phyloP scores from a whole-genome alignment of 2,797 vertebrate genomes.

The Cirrhinus mrigala region DNA sequence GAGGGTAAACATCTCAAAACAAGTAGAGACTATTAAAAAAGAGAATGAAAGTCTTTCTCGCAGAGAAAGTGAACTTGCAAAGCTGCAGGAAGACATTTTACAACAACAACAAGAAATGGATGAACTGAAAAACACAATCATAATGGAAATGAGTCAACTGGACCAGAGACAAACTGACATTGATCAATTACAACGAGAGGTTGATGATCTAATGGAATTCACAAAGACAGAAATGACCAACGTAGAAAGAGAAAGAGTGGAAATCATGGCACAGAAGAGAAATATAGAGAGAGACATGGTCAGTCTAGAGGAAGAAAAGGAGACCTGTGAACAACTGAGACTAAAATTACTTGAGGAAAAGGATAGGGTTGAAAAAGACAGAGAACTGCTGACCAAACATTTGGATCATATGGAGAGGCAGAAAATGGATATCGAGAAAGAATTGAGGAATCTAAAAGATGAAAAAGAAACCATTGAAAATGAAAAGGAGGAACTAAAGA shows the following conservation, averaged over 20 bases:
- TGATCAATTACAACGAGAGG: conserved; percentile 30
- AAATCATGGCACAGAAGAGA: conserved; percentile 24
- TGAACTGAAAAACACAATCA: conserved; percentile 42
- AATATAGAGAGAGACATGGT: conserved; percentile 10
- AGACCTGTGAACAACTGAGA: conserved; percentile 11
- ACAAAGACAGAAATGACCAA: conserved; percentile 41
- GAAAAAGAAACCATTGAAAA: conserved; percentile 32
- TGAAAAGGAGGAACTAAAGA: conserved; percentile 33
- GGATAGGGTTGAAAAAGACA: conserved; percentile 25
- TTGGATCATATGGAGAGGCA: not conserved
- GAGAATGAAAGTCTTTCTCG: conserved; percentile 19
- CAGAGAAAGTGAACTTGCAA: conserved; percentile 45
- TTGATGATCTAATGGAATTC: conserved; percentile 45
- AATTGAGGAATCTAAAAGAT: conserved; percentile 19
- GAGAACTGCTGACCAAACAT: conserved; percentile 21
- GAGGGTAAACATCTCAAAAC: conserved; percentile 1
- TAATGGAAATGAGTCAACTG: conserved; percentile 39
- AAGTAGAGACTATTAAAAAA: conserved; percentile 12
- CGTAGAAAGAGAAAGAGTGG: conserved; percentile 27
- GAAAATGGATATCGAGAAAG: not conserved
- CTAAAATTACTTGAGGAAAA: conserved; percentile 23
- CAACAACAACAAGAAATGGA: conserved; percentile 52
- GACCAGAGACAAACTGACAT: conserved; percentile 47
- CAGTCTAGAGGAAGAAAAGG: conserved; percentile 5
- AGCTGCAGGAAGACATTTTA: conserved; percentile 27